Conservation (phyloP, 1,140 invertebrate genomes). For the Panagrolaimus sp. region DNA sequence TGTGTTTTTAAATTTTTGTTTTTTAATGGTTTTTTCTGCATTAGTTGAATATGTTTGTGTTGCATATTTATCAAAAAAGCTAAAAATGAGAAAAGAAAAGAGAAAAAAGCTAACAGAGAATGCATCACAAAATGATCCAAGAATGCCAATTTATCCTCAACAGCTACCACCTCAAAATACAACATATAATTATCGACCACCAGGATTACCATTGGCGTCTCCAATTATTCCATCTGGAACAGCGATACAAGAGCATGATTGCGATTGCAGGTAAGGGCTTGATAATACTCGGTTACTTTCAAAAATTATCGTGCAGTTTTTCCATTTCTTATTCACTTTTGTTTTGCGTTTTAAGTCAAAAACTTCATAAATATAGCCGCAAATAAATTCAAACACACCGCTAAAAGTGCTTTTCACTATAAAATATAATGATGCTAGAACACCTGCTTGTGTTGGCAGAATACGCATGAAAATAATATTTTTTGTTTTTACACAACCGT, state of each 20-base stretch:
- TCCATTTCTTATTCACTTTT: no score
- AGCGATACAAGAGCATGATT: neutral
- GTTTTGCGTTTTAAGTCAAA: no score
- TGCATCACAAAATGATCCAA: neutral
- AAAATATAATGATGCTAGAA: no score
- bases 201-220: neutral
- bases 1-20: slow-evolving; percentile 45
- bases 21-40: slow-evolving; percentile 54
- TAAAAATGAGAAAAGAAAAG: slow-evolving; percentile 29
- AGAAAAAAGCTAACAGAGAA: slow-evolving; percentile 22
- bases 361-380: no score
- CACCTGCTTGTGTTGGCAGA: no score
- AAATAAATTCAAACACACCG: no score
- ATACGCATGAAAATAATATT: no score
- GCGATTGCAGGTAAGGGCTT: slow-evolving; percentile 14
- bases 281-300: no score
- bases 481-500: neutral
- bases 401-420: no score
- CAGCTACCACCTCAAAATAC: neutral
- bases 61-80: slow-evolving; percentile 34
- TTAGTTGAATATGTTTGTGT: slow-evolving; percentile 54
- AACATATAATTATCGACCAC: neutral
- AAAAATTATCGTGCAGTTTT: no score
- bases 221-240: neutral
- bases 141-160: neutral